These are phyloP conservation scores for Sebastes variabilis DNA, from an alignment of 2,797 vertebrate genomes.

Conservation along the genomic window DNA sequence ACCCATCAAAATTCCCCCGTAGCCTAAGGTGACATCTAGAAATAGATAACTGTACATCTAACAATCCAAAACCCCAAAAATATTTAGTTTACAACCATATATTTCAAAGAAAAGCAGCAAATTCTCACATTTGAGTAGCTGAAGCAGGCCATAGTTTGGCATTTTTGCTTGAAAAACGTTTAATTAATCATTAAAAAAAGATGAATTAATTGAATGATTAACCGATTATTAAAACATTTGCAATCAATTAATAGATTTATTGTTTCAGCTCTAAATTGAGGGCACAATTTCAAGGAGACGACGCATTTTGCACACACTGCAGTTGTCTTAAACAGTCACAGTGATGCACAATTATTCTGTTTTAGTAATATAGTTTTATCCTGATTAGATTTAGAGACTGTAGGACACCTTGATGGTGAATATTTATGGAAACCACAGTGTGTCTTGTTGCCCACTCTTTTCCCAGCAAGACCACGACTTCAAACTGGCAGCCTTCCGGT, in stretches of 20 bases:
- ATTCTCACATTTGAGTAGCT: background rate
- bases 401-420: background rate
- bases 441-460: constrained; percentile 2
- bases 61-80: background rate
- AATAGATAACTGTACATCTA: background rate
- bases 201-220: too few relatives aligned
- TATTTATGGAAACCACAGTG: background rate
- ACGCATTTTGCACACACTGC: background rate
- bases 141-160: background rate
- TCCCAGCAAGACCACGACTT: constrained; percentile 13
- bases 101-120: background rate
- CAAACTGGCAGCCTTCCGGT: constrained; percentile 35
- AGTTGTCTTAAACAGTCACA: background rate
- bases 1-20: background rate
- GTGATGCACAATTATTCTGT: background rate
- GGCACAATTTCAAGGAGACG: background rate
- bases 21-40: background rate
- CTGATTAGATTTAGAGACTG: background rate
- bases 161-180: background rate
- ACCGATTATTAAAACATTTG: background rate
- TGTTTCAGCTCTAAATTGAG: background rate
- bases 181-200: background rate
- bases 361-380: background rate
- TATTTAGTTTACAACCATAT: background rate
- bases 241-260: background rate